Conservation (phyloP, 2,888 invertebrate genomes). For the Melanophora roralis region DNA sequence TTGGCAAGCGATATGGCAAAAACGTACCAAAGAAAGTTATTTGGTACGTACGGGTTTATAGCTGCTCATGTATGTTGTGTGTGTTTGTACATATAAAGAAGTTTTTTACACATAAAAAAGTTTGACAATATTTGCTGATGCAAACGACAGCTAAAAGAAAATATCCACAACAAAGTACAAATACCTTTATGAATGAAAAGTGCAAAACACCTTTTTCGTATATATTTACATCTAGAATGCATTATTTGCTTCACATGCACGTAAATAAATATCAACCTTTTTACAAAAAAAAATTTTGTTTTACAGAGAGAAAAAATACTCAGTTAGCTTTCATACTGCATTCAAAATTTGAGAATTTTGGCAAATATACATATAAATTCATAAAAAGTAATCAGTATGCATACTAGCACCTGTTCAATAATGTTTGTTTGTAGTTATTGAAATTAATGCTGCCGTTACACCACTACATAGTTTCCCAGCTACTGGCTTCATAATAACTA, state of each 20-base stretch:
- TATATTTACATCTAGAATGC: neutral
- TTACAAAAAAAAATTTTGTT: no score
- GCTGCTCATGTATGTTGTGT: neutral
- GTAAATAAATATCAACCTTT: no score
- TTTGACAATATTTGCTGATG: conserved; percentile 34
- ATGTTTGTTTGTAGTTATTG: no score
- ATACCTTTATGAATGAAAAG: conserved; percentile 7
- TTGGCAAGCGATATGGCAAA: no score
- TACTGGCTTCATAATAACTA: no score
- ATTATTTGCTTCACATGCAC: neutral
- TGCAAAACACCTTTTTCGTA: neutral
- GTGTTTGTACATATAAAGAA: no score
- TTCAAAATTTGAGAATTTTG: neutral
- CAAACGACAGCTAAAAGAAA: conserved; percentile 9
- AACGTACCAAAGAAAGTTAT: neutral
- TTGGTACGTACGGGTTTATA: neutral
- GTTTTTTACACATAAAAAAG: no score
- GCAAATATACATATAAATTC: neutral
- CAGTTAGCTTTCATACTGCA: neutral
- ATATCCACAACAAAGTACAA: neutral
- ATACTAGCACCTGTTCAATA: no score
- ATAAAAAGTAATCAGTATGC: no score
- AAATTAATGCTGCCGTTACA: no score
- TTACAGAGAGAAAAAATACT: neutral
- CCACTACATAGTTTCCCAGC: no score